Base-by-base conservation (phyloP, 2,888 invertebrate genomes). In the Agrotis exclamationis region DNA sequence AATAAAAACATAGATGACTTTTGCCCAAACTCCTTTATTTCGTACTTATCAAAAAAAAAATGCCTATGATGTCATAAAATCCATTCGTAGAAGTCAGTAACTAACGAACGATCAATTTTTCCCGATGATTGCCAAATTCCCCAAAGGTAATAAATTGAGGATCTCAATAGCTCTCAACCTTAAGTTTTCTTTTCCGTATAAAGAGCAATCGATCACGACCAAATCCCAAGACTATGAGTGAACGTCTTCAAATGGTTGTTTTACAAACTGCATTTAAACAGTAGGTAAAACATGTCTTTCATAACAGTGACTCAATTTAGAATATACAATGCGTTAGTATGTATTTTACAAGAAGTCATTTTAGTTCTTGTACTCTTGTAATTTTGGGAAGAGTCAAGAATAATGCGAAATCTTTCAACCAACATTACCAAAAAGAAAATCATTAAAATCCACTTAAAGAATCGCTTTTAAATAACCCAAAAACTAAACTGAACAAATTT, bases 401-500 rank as follows among this genome's bases (percentile, higher is more conserved):
- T 11, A 39, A 39, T 11, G 39, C 13, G 13, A 33, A 33, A 33
- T 56, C 6, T n/a, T n/a, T 28, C 28, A n/a, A 33, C 33, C 33
- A 56, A 56, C 6, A 20, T 51, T 18, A 50, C 18, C 20, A 53
- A 18, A 6, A 45, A 45, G 6, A 33, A 45, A 64, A 48, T 11
- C n/a, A 28, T 22, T 22, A 47, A 14, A 33, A 59, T 44, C 22
- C 48, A 22, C 48, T 14, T 13, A 48, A 39, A 48, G 13, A 51
- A n/a, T n/a, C 18, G 53, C 13, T 24, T 48, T 74, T 63, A 22
- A 45, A 63, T 58, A 53, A 44, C 22, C 18, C 33, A 47, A 33
- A 6, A 65, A 58, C 51, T 58, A 22, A 63, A 74, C 20, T 64
- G 22, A 64, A 60, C 45, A n/a, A 53, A 47, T 50, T 47, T 76